Evolutionary conservation across 2,888 invertebrate genomes (phyloP), one percentile per base, ranked within the genome.

Genomic region (Allophyes oxyacanthae): DNA sequence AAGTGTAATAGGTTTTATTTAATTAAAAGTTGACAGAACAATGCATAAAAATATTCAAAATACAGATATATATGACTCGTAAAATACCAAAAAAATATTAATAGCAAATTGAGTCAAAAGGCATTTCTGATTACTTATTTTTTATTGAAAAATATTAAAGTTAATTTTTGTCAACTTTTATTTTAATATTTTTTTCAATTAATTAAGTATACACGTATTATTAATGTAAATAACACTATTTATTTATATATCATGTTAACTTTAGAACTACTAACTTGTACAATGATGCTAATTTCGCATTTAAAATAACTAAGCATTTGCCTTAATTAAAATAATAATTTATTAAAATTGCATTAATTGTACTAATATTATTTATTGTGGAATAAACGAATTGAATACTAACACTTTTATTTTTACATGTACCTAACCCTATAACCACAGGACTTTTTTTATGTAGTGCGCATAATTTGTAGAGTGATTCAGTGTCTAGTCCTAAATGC

Each of bases 141-240:
- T 32, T 36, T 34, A 7, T 13, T 26, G 13, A 11, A 51, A 37
- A 15, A 33, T 32, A 49, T 36, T 42, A 14, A 33, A 9, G 49
- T 42, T 60, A 36, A 8, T 58, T 60, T 68, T 68, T 79, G 74
- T 73, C 64, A 72, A 70, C 58, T 72, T 75, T 68, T 67, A 58
- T 38, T 64, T 40, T 48, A 44, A 42, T 49, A 50, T 67, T 20
- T 72, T 70, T 75, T 70, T 71, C 72, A 61, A 58, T 51, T 75
- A 75, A 72, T 64, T 74, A 64, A 75, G 64, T 33, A 10, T 42
- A 68, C 52, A 63, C 66, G 55, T 72, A 72, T 68, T 69, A 76
- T 61, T 60, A 81, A 82, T 89, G 89, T 92, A 92, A 91, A 93
- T 92, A 92, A 84, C 79, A 83, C 79, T 84, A 87, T 87, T 86